Percentiles rank a stretch among this genome's conserved stretches.
These are phyloP conservation scores for Tachina lurida DNA, from an alignment of 2,888 invertebrate genomes.

Conservation along the genomic window DNA sequence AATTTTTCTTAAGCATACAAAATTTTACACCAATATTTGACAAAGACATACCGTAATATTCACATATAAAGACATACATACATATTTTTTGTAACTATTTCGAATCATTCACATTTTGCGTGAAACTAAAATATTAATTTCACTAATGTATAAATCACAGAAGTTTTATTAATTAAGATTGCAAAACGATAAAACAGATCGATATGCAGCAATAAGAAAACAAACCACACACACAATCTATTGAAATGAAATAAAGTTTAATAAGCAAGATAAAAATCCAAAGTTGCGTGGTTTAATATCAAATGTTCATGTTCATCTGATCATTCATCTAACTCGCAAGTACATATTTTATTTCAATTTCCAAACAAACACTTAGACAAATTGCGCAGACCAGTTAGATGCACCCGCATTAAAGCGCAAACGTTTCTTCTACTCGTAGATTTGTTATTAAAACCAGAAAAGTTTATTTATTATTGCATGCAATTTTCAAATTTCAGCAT, in stretches of 20 bases:
- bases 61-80: no score
- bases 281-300: constrained; percentile 56
- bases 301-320: constrained; percentile 46
- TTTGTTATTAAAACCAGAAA: constrained; percentile 43
- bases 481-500: constrained; percentile 59
- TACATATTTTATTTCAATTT: constrained; percentile 48
- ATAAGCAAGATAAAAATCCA: constrained; percentile 22
- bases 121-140: background rate
- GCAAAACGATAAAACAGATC: constrained; percentile 36
- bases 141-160: constrained; percentile 34
- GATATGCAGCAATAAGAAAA: constrained; percentile 12
- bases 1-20: no score
- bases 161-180: constrained; percentile 36
- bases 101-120: background rate
- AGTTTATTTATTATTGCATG: constrained; percentile 56
- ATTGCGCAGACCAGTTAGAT: constrained; percentile 31
- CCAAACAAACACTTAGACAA: constrained; percentile 34
- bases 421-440: background rate
- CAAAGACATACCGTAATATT: no score
- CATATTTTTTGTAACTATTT: no score
- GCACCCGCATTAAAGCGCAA: background rate
- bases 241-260: constrained; percentile 40
- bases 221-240: constrained; percentile 5
- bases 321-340: constrained; percentile 36
- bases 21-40: no score